Percentiles rank a stretch among this genome's conserved stretches.
phyloP scores from a whole-genome alignment of 64 coral and sea anemone species.

The Actinia tenebrosa region DNA sequence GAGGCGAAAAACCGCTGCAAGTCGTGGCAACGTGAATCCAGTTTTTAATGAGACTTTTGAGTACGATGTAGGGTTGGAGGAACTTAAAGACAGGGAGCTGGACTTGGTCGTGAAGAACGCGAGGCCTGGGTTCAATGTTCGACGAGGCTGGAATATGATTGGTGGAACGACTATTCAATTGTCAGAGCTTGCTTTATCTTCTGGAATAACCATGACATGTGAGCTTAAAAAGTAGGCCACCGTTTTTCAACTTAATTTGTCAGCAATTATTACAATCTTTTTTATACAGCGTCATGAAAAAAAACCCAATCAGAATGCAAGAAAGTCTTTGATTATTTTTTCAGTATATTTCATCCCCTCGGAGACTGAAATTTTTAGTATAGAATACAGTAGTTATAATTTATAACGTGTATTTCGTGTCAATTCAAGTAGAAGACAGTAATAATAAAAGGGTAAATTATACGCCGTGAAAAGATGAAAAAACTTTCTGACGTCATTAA shows the following conservation, averaged over 20 bases:
- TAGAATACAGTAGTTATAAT: no score
- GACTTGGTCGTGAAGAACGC: slow-evolving; percentile 75
- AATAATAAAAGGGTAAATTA: no score
- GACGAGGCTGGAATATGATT: slow-evolving; percentile 50
- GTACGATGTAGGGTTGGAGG: slow-evolving; percentile 70
- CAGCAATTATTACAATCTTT: no score
- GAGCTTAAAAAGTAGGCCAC: slow-evolving; percentile 19
- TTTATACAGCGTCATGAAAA: no score
- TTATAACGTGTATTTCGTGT: no score
- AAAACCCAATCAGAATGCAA: no score
- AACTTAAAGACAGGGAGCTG: slow-evolving; percentile 51
- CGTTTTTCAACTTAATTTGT: not conserved
- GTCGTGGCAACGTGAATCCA: slow-evolving; percentile 57
- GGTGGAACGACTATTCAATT: slow-evolving; percentile 59
- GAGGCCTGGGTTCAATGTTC: slow-evolving; percentile 34
- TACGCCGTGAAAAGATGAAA: no score
- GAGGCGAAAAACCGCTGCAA: slow-evolving; percentile 52
- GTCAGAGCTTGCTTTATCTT: slow-evolving; percentile 62
- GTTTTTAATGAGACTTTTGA: slow-evolving; percentile 78
- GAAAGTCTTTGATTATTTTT: no score
- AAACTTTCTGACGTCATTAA: no score
- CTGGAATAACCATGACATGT: slow-evolving; percentile 65
- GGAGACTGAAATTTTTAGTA: no score
- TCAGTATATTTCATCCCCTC: no score
- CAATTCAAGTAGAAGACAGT: no score